Base-by-base conservation (phyloP, 2,888 invertebrate genomes). In the Cantharis flavilabris region DNA sequence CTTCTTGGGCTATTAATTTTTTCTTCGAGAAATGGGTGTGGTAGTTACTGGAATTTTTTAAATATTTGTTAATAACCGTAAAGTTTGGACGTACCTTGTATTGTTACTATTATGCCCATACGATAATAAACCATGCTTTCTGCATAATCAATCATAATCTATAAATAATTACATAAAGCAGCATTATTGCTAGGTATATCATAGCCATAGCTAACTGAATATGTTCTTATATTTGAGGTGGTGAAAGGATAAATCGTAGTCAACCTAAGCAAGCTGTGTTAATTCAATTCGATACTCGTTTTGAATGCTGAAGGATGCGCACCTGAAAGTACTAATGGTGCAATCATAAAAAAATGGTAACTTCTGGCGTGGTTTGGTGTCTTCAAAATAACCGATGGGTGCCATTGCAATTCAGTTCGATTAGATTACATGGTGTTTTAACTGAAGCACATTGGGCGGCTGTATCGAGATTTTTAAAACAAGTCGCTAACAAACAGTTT, bases 361-460 rank as follows among this genome's bases (percentile, higher is more conserved):
- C 92, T 81, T 90, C 91, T 87, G 84, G 86, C 77, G 92, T 93
- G 84, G 92, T 92, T 87, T 93, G 92, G 92, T 92, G 92, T 90
- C 89, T 91, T 86, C 91, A 92, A 88, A 92, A 92, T 89, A 92
- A 92, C 88, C 91, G 91, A 87, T 91, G 92, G 90, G 91, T 92
- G 86, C 93, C 93, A 82, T 90, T 93, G 81, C 92, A 92, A 87
- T 89, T 93, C 82, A 92, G 92, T 77, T 92, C 92, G 83, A 92
- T 93, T 82, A 89, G 92, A 83, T 90, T 93, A 83, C 92, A 92
- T 86, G 92, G 93, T 79, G 91, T 91, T 77, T 90, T 92, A 79
- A 93, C 92, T 28, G 91, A 92, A 83, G 92, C 92, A 70, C 93
- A 93, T 84, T 92, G 92, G 89, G 91, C 92, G 74, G 92, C 92